Evolutionary conservation across 2,113 vertebrate genomes (phyloP), one percentile per base, ranked within the genome.

Genomic region (Ancistrus triradiatus): DNA sequence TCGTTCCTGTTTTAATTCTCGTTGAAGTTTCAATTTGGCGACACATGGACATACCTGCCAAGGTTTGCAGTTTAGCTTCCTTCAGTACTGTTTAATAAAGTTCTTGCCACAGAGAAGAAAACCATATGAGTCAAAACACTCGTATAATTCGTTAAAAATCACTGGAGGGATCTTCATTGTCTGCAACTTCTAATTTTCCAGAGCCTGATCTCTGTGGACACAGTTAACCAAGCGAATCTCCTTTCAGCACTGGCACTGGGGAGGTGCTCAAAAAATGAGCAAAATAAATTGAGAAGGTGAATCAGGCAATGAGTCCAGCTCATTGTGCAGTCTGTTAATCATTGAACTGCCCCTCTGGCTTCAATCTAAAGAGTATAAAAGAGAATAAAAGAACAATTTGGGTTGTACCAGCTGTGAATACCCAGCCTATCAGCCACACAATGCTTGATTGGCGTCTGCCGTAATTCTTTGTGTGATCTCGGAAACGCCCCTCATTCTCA

Each of bases 391-490:
- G 86, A 87, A 87, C 87, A 90, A 89, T 90, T 90, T 90, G 80
- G 84, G 68, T 72, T 79, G 83, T 73, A 84, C 84, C 88, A 90
- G 88, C 88, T 90, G 88, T 86, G 85, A 89, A 87, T 85, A 76
- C 77, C 70, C 80, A 78, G 75, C 78, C 83, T 79, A 87, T 90
- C 88, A 89, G 10, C 7, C 63, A 70, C 83, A 88, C 93, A 96
- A 95, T 92, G 78, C 87, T 72, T 68, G 82, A 63, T 83, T 84
- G 89, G 84, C 84, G 63, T 82, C 75, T 72, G 75, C 83, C 75
- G 78, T 92, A 89, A 91, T 90, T 90, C 87, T 85, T 90, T 75
- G 82, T 85, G 88, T 92, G 91, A 91, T 92, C 83, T 82, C 74
- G 63, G 88, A 88, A 91, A 91, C 93, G 83, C 94, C 93, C 75